These are phyloP conservation scores for Rhyacichthys aspro DNA, from an alignment of 2,797 vertebrate genomes.

Conservation along the genomic window DNA sequence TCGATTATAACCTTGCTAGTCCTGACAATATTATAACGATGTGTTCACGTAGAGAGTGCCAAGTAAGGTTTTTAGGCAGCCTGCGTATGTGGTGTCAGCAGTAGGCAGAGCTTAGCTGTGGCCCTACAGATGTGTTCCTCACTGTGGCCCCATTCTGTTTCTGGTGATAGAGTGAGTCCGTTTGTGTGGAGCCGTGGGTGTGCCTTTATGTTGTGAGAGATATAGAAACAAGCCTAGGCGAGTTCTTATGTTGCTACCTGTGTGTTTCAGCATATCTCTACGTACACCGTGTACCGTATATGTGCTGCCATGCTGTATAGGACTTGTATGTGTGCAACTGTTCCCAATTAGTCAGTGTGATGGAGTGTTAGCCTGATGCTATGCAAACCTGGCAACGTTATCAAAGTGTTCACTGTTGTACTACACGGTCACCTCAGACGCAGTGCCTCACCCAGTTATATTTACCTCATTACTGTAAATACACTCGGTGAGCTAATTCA, in stretches of 20 bases:
- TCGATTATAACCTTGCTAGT: constrained; percentile 18
- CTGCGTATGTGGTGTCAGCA: constrained; percentile 34
- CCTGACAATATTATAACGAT: constrained; percentile 1
- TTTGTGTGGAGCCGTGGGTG: constrained; percentile 7
- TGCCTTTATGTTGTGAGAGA: constrained; percentile 12
- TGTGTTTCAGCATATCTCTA: constrained; percentile 39
- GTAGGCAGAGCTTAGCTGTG: constrained; percentile 16
- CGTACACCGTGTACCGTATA: constrained; percentile 3
- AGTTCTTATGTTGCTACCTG: constrained; percentile 12
- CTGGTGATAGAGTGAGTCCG: constrained; percentile 46
- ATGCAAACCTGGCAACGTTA: constrained; percentile 44
- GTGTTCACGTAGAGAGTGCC: constrained; percentile 4
- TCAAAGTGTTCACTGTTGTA: constrained; percentile 42
- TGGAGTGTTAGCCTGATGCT: constrained; percentile 37
- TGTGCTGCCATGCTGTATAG: constrained; percentile 9
- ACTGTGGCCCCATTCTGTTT: constrained; percentile 62
- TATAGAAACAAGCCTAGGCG: neutral
- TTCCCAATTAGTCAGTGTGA: constrained; percentile 64
- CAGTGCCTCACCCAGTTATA: constrained; percentile 1
- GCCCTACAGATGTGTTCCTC: constrained; percentile 31
- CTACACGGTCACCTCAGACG: constrained; percentile 34
- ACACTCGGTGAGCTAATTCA: constrained; percentile 27
- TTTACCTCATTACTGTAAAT: neutral
- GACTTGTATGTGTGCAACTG: constrained; percentile 3
- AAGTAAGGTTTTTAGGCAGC: constrained; percentile 11